These are phyloP conservation scores for Charadrius vociferus DNA, from an alignment of 2,113 vertebrate species.

Conservation along the genomic window DNA sequence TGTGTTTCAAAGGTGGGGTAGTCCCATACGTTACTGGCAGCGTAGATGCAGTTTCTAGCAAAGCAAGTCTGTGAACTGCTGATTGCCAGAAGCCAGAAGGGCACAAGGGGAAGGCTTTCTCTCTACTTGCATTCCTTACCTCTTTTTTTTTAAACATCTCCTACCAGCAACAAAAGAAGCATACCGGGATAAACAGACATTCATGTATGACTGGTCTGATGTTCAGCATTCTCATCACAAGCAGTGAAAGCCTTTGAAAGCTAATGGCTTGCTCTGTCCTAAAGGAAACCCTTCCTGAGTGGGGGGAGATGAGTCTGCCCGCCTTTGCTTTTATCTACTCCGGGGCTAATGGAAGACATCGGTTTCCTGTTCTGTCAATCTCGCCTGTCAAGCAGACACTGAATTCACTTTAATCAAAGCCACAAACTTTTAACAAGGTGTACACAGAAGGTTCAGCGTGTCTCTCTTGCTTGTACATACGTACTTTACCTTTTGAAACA, in stretches of 20 bases:
- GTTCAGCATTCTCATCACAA: neutral
- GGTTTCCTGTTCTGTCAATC: conserved; percentile 38
- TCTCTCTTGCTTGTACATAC: neutral
- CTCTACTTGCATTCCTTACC: neutral
- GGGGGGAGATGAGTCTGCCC: neutral
- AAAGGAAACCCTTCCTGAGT: neutral
- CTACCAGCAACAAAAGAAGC: neutral
- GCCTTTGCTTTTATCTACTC: conserved; percentile 21
- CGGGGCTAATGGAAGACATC: conserved; percentile 24
- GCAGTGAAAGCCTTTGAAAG: conserved; percentile 8
- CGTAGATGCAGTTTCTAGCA: neutral
- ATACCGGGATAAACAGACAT: neutral
- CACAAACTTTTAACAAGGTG: conserved; percentile 4
- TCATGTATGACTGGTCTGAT: neutral
- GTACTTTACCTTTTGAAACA: conserved; percentile 5
- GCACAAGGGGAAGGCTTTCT: neutral
- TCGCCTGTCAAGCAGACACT: neutral
- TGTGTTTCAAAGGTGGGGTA: neutral
- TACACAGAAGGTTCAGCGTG: neutral
- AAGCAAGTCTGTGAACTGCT: neutral
- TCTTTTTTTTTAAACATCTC: neutral
- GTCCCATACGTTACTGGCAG: neutral
- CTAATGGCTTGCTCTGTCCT: neutral
- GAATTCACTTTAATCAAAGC: conserved; percentile 34
- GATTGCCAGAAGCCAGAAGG: neutral